Evolutionary conservation across 2,797 vertebrate species (phyloP), one percentile per base, ranked within the genome.

Genomic region (Muscicapa comitata): DNA sequence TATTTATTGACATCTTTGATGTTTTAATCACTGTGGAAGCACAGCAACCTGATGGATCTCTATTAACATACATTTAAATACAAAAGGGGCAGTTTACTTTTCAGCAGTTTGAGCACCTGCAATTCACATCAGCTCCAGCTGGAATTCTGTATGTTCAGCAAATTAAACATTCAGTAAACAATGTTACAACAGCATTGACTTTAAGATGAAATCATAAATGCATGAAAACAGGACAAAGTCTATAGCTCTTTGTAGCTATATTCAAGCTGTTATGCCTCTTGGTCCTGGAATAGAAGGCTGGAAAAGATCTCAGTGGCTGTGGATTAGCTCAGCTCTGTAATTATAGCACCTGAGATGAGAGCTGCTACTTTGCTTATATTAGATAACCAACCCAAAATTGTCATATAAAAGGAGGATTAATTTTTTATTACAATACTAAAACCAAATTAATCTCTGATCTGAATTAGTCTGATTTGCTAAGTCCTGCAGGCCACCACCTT

Each of bases 21-120:
- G 40, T 81, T 94, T 92, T 86, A 94, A 92, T 93, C 75, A 66
- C 77, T 83, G 54, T 90, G 75, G 54, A 91, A 80, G 12, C 24
- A 88, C 37, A 86, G 37, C 43, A 92, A 92, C 61, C n/a, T 91
- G 70, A 91, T 83, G 43, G 40, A 72, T 91, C 21, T 9, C 14
- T 72, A 88, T 91, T 88, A 89, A 50, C 54, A 91, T 88, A 68
- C 21, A 90, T 96, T 94, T 94, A 90, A 94, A 95, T 94, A 86
- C 82, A 94, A 93, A 96, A 94, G 48, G 65, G 15, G 3, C 43
- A 75, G 70, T 78, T 91, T 86, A 80, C 66, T 93, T 92, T 91
- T 57, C 55, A 84, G 81, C 48, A 72, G 54, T 88, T 84, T n/a
- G 33, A 76, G 33, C 88, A 96, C 94, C 89, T 96, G 78, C 65